Evolutionary conservation across 2,888 invertebrate genomes (phyloP), one percentile per base, ranked within the genome.

Genomic region (Sphaerophoria rueppellii): DNA sequence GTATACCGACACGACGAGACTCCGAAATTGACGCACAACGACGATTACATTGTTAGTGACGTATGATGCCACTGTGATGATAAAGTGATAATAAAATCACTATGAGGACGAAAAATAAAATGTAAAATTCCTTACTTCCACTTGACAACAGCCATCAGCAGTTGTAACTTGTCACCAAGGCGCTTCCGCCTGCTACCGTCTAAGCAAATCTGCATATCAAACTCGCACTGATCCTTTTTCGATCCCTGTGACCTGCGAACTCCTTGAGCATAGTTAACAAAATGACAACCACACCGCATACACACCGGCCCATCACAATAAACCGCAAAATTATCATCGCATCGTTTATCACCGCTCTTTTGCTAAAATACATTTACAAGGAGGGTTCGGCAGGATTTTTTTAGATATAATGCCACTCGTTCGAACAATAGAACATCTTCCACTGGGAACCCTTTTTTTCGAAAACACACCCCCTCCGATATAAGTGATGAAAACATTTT

Each of bases 261-360:
- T 50, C 16, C 48, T 48, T 65, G 24, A 24, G 48, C 34, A 63
- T 61, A 46, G 63, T 65, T 48, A 61, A 70, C 16, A 54, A 72
- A 50, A 79, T 78, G 82, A 83, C 82, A 79, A 74, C 79, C 70
- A 43, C 75, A 81, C 71, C 71, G 24, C 24, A 24, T 24, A 24
- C 24, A 37, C 78, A 72, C 72, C 48, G 83, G 75, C 55, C 75
- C 83, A 75, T 83, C 81, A 76, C 76, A 77, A 80, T 85, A 72
- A 77, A 85, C 85, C 85, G 57, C 85, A 85, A 81, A 85, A 85
- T 85, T 85, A 81, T 81, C 76, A 85, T 81, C 85, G 81, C 85
- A 85, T 85, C 85, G 85, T 85, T 85, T 85, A 85, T 85, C 85
- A 85, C 85, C 65, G 76, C 67, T 69, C 77, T 70, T 65, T 50